Conservation (phyloP, 2,888 invertebrate genomes). For the Trypoxylon attenuatum region DNA sequence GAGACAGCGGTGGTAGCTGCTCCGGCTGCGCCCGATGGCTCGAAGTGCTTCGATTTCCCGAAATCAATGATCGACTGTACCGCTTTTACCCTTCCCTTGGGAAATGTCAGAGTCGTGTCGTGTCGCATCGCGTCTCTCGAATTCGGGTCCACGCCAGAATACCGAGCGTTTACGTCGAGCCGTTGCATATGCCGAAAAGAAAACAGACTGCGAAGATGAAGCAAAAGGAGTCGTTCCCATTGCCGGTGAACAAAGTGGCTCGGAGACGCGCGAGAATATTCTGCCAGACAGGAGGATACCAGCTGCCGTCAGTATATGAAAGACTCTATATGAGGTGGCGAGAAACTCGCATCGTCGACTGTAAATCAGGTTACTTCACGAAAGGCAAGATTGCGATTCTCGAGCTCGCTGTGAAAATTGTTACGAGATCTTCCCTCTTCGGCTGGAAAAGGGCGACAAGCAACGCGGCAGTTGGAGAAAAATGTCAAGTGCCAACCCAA, state of each 20-base stretch:
- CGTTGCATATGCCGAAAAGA: constrained; percentile 14
- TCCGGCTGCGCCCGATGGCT: neutral
- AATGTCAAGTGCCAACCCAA: neutral
- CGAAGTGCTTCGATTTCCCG: constrained; percentile 33
- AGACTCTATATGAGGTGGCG: constrained; percentile 10
- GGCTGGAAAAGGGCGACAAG: neutral
- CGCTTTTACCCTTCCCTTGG: constrained; percentile 4
- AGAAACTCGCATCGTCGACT: constrained; percentile 30
- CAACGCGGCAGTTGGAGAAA: neutral
- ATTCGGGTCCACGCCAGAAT: constrained; percentile 11
- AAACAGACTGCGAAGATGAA: constrained; percentile 28
- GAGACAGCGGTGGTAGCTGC: neutral
- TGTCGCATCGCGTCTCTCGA: constrained; percentile 42
- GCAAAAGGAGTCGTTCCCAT: constrained; percentile 42
- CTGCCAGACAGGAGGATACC: constrained; percentile 33
- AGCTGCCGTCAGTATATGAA: constrained; percentile 37
- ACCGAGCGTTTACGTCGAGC: constrained; percentile 6
- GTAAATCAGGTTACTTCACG: constrained; percentile 41
- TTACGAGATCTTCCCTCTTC: no score
- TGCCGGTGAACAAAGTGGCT: constrained; percentile 57
- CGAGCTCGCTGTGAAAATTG: constrained; percentile 1
- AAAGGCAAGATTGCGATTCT: constrained; percentile 34
- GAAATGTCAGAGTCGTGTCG: constrained; percentile 47
- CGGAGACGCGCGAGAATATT: constrained; percentile 55
- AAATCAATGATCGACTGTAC: constrained; percentile 51